Evolutionary conservation across 2,797 vertebrate species (phyloP).

Genomic region (Manis pentadactyla): DNA sequence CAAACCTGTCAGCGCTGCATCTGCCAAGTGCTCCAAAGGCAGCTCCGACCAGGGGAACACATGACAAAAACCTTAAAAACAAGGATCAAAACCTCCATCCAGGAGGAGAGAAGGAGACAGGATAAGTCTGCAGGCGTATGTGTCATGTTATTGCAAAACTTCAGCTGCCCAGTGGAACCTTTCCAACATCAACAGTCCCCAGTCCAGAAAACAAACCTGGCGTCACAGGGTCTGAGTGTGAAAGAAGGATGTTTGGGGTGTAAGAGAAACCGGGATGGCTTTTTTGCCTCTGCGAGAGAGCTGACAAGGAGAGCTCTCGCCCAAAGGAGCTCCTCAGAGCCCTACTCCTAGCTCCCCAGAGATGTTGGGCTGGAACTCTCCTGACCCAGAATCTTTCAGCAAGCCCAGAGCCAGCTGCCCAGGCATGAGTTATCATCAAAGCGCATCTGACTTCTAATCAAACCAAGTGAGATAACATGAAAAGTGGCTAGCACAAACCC

Average conservation of each 20-base stretch:
- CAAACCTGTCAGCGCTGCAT: neutral
- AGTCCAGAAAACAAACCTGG: constrained; percentile 81
- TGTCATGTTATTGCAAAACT: constrained; percentile 75
- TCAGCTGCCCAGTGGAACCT: constrained; percentile 72
- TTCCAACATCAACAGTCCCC: constrained; percentile 79
- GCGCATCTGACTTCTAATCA: neutral
- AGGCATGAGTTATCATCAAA: neutral
- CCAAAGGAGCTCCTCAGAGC: neutral
- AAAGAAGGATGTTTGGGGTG: constrained; percentile 74
- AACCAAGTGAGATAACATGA: neutral
- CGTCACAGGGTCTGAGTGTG: constrained; percentile 80
- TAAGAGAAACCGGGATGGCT: constrained; percentile 67
- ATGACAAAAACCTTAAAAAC: constrained; percentile 54
- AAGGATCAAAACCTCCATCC: constrained; percentile 43
- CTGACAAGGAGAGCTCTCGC: constrained; percentile 8
- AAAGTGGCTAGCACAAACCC: neutral
- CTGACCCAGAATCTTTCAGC: neutral
- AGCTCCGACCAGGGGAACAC: neutral
- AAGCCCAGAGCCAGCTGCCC: neutral
- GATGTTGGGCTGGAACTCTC: neutral
- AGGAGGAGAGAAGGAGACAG: constrained; percentile 49
- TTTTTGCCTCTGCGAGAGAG: constrained; percentile 1
- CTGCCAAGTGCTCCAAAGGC: neutral
- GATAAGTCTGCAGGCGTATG: constrained; percentile 38
- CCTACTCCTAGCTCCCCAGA: neutral